These are phyloP conservation scores for Diuraphis noxia DNA, from an alignment of 1,140 invertebrate genomes.

Conservation along the genomic window DNA sequence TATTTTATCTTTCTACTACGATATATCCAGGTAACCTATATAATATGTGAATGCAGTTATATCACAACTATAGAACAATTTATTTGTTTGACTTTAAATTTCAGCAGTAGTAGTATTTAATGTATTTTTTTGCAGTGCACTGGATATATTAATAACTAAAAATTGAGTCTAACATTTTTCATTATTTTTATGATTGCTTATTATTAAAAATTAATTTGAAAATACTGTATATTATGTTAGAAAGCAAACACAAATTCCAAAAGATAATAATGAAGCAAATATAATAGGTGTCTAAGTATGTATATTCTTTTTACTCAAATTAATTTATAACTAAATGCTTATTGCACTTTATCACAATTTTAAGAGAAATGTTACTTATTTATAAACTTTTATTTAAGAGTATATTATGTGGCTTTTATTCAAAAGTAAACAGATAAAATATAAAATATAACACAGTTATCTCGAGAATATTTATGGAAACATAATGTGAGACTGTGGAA, in stretches of 20 bases:
- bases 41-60: not conserved
- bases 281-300: not conserved
- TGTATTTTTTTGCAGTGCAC: not conserved
- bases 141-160: not conserved
- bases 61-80: not conserved
- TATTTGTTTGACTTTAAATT: not conserved
- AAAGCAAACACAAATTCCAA: not conserved
- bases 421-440: not conserved
- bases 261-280: not conserved
- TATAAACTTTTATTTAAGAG: too few relatives aligned
- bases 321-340: not conserved
- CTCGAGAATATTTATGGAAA: not conserved
- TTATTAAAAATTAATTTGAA: not conserved
- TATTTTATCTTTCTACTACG: not conserved
- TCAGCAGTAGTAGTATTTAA: not conserved
- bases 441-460: not conserved
- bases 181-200: not conserved
- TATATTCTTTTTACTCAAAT: not conserved
- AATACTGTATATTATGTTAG: not conserved
- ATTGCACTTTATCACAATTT: not conserved
- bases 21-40: not conserved
- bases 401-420: not conserved
- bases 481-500: not conserved
- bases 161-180: not conserved
- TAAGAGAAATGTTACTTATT: not conserved